Evolutionary conservation across 1,140 invertebrate species (phyloP).

Genomic region (Temnothorax nylanderi): DNA sequence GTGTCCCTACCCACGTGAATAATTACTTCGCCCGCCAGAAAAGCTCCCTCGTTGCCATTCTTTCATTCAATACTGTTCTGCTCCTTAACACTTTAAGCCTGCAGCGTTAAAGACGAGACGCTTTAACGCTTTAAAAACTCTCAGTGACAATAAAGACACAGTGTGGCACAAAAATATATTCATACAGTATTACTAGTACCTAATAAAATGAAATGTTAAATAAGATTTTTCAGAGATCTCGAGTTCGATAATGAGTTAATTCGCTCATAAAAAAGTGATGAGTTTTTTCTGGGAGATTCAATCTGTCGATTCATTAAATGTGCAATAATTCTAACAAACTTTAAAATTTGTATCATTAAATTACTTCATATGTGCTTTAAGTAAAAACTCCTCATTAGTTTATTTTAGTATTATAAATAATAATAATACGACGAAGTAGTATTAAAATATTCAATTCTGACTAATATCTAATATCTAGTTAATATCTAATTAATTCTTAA

Average conservation of each 20-base stretch:
- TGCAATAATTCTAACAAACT: background rate
- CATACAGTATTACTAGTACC: background rate
- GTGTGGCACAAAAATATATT: background rate
- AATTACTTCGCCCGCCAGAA: constrained; percentile 73
- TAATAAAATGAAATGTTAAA: background rate
- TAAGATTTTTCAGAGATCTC: background rate
- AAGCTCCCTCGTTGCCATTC: constrained; percentile 49
- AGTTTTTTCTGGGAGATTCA: background rate
- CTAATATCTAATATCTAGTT: background rate
- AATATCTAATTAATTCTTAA: background rate
- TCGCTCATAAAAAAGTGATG: background rate
- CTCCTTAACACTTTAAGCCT: constrained; percentile 20
- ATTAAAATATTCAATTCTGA: background rate
- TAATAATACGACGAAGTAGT: background rate
- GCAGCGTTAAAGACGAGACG: constrained; percentile 17
- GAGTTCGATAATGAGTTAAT: background rate
- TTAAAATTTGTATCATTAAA: background rate
- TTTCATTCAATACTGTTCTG: constrained; percentile 20
- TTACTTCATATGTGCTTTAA: background rate
- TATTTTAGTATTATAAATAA: background rate
- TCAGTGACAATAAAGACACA: background rate
- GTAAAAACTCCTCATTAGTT: background rate
- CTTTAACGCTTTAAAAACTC: constrained; percentile 19
- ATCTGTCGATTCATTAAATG: background rate
- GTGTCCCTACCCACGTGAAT: constrained; percentile 72